phyloP scores from a whole-genome alignment of 2,797 vertebrate species.

The Moxostoma hubbsi region DNA sequence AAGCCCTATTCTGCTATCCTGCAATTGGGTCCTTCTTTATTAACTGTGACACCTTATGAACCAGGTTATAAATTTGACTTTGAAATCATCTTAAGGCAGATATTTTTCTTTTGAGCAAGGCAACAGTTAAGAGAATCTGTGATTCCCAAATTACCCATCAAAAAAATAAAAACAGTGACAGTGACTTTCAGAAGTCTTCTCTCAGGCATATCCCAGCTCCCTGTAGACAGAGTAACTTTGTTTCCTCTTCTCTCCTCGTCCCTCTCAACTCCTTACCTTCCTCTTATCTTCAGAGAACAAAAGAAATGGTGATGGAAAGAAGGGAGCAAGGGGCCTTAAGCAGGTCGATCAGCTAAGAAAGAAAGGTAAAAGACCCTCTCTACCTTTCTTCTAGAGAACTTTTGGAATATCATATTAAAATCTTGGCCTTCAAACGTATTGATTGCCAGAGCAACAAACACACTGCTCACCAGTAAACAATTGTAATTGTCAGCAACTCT shows the following conservation, averaged over 20 bases:
- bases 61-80: background rate
- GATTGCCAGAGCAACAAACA: constrained; percentile 30
- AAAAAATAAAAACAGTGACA: background rate
- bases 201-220: constrained; percentile 11
- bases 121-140: background rate
- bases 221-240: constrained; percentile 12
- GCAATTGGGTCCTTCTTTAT: too few species aligned
- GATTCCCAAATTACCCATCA: constrained; percentile 21
- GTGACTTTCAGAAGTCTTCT: constrained; percentile 26
- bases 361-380: constrained; percentile 11
- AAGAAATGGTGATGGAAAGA: background rate
- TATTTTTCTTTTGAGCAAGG: background rate
- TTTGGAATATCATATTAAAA: constrained; percentile 50
- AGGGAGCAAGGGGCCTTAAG: background rate
- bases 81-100: background rate
- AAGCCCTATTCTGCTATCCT: too few species aligned
- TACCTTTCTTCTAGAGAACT: constrained; percentile 21
- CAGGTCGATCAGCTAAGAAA: constrained; percentile 32
- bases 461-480: constrained; percentile 2
- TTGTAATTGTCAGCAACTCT: constrained; percentile 1
- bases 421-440: constrained; percentile 44
- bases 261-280: constrained; percentile 2
- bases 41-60: too few species aligned
- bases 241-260: constrained; percentile 5
- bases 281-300: constrained; percentile 46